These are phyloP conservation scores for Micrasema minimum DNA, from an alignment of 1,140 invertebrate species.

Conservation along the genomic window DNA sequence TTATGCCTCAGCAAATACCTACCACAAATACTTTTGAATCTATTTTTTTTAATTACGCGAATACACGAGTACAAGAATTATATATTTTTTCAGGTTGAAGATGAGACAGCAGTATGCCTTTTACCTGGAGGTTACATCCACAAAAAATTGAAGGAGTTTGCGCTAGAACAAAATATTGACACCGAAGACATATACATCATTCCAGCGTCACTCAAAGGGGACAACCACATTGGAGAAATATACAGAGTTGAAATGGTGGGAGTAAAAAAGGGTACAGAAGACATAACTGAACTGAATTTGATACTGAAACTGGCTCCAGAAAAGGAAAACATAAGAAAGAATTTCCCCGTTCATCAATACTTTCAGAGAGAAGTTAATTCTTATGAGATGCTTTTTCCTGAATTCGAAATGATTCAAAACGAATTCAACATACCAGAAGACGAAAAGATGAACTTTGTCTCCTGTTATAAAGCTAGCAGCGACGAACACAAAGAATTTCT, in stretches of 20 bases:
- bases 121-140: too few relatives aligned
- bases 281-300: neutral
- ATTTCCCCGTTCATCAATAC: slow-evolving; percentile 9
- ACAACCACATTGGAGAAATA: slow-evolving; percentile 1
- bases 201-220: slow-evolving; percentile 4
- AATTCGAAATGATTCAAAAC: slow-evolving; percentile 4
- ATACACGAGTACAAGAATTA: too few relatives aligned
- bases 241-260: neutral
- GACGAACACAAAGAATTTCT: neutral
- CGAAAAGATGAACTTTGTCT: slow-evolving; percentile 11
- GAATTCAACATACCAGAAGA: neutral
- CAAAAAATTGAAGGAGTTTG: too few relatives aligned
- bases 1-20: too few relatives aligned
- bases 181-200: neutral
- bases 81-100: too few relatives aligned
- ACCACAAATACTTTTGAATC: too few relatives aligned
- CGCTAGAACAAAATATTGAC: too few relatives aligned
- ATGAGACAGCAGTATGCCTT: too few relatives aligned
- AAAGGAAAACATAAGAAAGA: neutral
- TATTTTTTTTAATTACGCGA: too few relatives aligned
- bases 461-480: neutral
- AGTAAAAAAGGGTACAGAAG: neutral
- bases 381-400: slow-evolving; percentile 2
- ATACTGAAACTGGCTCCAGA: slow-evolving; percentile 1
- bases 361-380: slow-evolving; percentile 6